These are phyloP conservation scores for Fulmarus glacialis DNA, from an alignment of 2,113 vertebrate species.

Conservation along the genomic window DNA sequence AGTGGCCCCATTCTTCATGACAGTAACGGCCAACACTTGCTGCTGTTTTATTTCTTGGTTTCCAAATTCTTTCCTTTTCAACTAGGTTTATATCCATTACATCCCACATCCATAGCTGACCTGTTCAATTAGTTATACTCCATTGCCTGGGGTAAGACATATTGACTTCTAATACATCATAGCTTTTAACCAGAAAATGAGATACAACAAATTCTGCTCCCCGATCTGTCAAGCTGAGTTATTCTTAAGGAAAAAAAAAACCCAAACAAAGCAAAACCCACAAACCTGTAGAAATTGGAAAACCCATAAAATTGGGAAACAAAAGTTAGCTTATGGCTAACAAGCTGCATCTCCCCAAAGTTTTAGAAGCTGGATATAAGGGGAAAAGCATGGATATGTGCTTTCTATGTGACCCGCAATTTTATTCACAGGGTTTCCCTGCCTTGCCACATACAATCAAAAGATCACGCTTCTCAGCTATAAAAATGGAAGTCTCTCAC, in stretches of 20 bases:
- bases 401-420: neutral
- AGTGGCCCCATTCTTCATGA: neutral
- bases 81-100: neutral
- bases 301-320: neutral
- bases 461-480: neutral
- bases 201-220: neutral
- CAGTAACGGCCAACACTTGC: neutral
- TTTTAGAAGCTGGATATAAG: neutral
- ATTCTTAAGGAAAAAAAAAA: neutral
- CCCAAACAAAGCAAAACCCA: neutral
- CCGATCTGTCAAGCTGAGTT: neutral
- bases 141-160: neutral
- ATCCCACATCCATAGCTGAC: neutral
- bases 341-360: neutral
- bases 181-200: neutral
- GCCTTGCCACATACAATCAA: neutral
- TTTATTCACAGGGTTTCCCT: neutral
- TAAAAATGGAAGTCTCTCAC: neutral
- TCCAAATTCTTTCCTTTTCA: neutral
- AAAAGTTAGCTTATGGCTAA: neutral
- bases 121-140: neutral
- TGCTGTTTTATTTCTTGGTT: neutral
- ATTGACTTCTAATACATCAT: neutral
- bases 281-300: neutral
- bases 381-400: neutral